Base-by-base conservation (phyloP, 2,888 invertebrate genomes). In the Terebella lapidaria region DNA sequence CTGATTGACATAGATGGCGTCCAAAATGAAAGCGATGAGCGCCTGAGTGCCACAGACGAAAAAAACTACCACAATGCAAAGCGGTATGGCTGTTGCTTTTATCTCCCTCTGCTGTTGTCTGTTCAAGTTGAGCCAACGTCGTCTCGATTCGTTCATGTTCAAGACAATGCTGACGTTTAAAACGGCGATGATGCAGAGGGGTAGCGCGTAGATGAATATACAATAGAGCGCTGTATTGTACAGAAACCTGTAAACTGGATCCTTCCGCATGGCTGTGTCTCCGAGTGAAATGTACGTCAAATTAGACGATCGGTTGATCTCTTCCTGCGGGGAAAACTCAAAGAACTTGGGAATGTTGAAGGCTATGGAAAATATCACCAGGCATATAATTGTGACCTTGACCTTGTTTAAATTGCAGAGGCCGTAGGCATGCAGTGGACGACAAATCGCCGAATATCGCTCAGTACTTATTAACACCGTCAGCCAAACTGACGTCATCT, bases 401-500 rank as follows among this genome's bases (percentile, higher is more conserved):
- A 74, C 67, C 3, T 55, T 59, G 30, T 26, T 27, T 28, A 58
- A 54, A 27, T 71, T 70, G 47, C 74, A 72, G 18, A 74, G 69
- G 15, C 70, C 56, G 2, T 51, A 49, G 3, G 75, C 74, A 18
- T 70, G 62, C 18, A 77, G 67, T 0, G 78, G 77, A 49, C 73
- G 71, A 52, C 76, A 76, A 56, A 78, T 78, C 10, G 77, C 78
- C 27, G 76, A 74, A 66, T 74, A 78, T 4, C 78, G 66, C 61
- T 78, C 78, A 2, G 75, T 70, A 0, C 76, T 75, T 26, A 78
- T 67, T 66, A 78, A 71, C 10, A 78, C 76, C 0, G 76, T 77
- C 56, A 77, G 57, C 74, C 77, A 78, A 3, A 77, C 71, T 1
- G 76, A 76, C 2, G 71, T 70, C 61, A 73, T 68, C 58, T 68